Conservation (phyloP, 2,797 vertebrate species). For the Acipenser oxyrinchus region DNA sequence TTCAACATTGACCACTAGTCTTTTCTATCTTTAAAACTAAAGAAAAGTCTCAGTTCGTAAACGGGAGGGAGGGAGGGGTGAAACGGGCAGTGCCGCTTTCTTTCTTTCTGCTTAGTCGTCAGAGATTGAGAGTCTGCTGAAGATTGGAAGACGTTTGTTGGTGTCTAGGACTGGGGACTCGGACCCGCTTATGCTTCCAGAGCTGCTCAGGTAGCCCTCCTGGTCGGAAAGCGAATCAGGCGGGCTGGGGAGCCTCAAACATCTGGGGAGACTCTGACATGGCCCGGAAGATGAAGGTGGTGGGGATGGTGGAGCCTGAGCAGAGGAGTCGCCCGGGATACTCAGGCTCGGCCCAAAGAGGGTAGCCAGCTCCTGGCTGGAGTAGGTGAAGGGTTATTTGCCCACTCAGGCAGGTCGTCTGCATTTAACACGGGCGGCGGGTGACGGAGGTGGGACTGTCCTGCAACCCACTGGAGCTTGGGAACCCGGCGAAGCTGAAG, state of each 20-base stretch:
- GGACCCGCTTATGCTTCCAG: slow-evolving; percentile 85
- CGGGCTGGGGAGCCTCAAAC: slow-evolving; percentile 86
- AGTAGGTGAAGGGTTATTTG: slow-evolving; percentile 93
- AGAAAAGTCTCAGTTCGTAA: slow-evolving; percentile 4
- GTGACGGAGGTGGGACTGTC: slow-evolving; percentile 93
- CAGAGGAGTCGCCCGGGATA: slow-evolving; percentile 59
- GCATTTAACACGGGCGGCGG: slow-evolving; percentile 87
- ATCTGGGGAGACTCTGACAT: slow-evolving; percentile 88
- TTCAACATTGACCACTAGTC: not conserved
- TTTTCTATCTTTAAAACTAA: not conserved
- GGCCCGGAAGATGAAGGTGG: slow-evolving; percentile 80
- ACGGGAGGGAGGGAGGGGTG: not conserved
- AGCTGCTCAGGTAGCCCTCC: slow-evolving; percentile 96
- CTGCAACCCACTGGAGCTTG: slow-evolving; percentile 75
- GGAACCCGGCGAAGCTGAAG: slow-evolving; percentile 93
- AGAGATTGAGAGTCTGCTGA: slow-evolving; percentile 96
- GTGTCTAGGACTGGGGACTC: slow-evolving; percentile 90
- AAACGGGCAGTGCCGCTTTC: slow-evolving; percentile 31
- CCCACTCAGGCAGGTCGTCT: slow-evolving; percentile 81
- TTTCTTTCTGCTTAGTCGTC: slow-evolving; percentile 71
- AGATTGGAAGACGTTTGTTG: slow-evolving; percentile 93
- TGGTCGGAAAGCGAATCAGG: slow-evolving; percentile 95
- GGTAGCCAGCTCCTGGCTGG: slow-evolving; percentile 95
- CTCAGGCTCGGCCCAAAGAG: slow-evolving; percentile 84
- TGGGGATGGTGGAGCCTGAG: slow-evolving; percentile 65